Percentiles rank a stretch among this genome's conserved stretches.
These are phyloP conservation scores for Calameuta filiformis DNA, from an alignment of 2,888 invertebrate genomes.

Conservation along the genomic window DNA sequence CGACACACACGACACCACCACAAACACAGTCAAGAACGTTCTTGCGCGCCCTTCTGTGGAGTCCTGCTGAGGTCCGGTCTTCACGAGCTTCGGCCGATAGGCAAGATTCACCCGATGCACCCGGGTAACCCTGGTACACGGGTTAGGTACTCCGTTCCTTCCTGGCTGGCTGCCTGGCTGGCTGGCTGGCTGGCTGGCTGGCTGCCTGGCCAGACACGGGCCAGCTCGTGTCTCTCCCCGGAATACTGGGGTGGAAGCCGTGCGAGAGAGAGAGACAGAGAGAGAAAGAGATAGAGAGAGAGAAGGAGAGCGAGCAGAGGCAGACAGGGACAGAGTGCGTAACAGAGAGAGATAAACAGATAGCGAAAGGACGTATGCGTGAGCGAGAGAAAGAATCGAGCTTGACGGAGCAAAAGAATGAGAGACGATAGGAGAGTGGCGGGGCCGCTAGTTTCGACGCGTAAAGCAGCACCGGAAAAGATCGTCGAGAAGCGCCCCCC, in stretches of 20 bases:
- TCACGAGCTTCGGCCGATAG: neutral
- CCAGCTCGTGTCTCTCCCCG: neutral
- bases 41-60: neutral
- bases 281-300: slow-evolving; percentile 8
- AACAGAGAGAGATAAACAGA: slow-evolving; percentile 3
- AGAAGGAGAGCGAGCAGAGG: neutral
- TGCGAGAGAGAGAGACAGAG: neutral
- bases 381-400: neutral
- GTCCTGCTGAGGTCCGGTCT: neutral
- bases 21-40: neutral
- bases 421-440: neutral
- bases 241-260: neutral
- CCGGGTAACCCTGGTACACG: slow-evolving; percentile 12
- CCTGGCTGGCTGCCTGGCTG: neutral
- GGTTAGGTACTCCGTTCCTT: neutral
- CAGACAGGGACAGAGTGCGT: slow-evolving; percentile 3
- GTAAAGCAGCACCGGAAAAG: neutral
- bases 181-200: neutral
- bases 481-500: neutral
- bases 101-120: neutral
- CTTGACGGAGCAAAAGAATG: neutral
- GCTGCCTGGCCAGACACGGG: neutral
- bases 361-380: neutral
- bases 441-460: neutral
- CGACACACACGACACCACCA: neutral